Base-by-base conservation (phyloP, 37 sponge, comb jelly and placozoan species). In the Haliclona indistincta region DNA sequence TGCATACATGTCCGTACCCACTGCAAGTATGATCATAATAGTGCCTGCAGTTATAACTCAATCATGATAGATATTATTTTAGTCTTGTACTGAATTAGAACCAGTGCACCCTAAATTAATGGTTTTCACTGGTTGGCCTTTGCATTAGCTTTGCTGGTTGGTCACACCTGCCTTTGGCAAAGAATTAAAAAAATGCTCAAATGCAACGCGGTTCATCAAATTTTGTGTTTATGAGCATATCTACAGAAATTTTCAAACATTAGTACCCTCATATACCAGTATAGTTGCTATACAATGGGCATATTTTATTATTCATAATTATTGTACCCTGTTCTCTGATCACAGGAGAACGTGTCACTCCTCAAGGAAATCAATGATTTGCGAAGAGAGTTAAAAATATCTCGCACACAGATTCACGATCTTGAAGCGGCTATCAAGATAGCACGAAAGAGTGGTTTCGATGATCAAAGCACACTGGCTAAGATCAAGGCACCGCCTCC, bases 311-410 rank as follows among this genome's bases (percentile, higher is more conserved):
- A 11, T 8, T 35, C 47, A 67, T 22, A 36, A 67, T 37, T 37
- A 11, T 28, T 47, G 13, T 70, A 11, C 45, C 22, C 22, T 36
- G 38, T 38, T 20, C 15, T 58, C 36, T 33, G 23, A 70, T 33
- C 32, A 37, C 78, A 96, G 96, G 98, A 97, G 66, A 97, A 97
- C 72, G 98, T 97, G 32, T 63, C 93, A 17, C 83, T 97, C 13
- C 78, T 97, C 41, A 93, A 91, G 42, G 98, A 97, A 54, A 95
- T 97, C 62, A 97, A 97, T 81, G 98, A 94, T 33, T 73, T 97
- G 43, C 73, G 98, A 7, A 71, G 60, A 32, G 98, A 97, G 54
- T 81, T 97, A 30, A 97, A 97, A 68, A 84, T 82, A 37, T 73
- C 89, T 23, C 77, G 95, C 1, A 78, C 90, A 0, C 79, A 70